Percentiles rank a stretch among this genome's conserved stretches.
Evolutionary conservation across 2,113 vertebrate genomes (phyloP).

Genomic region (Brevimyrus niger): DNA sequence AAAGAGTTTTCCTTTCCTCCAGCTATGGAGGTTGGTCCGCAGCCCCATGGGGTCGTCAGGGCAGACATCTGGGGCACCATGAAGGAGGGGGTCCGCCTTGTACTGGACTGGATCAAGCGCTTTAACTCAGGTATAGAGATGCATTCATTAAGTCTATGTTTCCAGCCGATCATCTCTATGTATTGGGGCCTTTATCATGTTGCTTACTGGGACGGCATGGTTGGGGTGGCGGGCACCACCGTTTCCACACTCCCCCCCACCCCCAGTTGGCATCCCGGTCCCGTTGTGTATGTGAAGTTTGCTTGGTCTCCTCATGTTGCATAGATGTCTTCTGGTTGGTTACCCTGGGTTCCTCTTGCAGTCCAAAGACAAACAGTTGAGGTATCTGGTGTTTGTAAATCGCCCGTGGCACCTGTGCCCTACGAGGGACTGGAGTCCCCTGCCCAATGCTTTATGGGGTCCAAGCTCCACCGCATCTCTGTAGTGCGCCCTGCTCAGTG

Average conservation of each 20-base stretch:
- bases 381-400: neutral
- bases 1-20: conserved; percentile 6
- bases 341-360: neutral
- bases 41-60: conserved; percentile 54
- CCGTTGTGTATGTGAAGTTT: neutral
- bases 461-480: neutral
- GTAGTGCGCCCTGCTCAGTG: neutral
- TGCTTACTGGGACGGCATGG: neutral
- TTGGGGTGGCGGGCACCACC: neutral
- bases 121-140: conserved; percentile 53
- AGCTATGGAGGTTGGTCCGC: conserved; percentile 59
- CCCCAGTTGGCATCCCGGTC: neutral
- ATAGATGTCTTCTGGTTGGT: neutral
- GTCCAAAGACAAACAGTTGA: neutral
- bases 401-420: neutral
- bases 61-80: conserved; percentile 48
- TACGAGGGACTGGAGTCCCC: neutral
- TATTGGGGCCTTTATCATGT: neutral
- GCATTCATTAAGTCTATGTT: neutral
- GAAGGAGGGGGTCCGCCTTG: conserved; percentile 45
- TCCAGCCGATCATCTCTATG: neutral
- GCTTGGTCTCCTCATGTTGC: neutral
- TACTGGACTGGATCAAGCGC: conserved; percentile 49
- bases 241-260: neutral
- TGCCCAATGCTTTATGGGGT: neutral